Percentiles rank a stretch among this genome's conserved stretches.
Evolutionary conservation across 2,113 vertebrate genomes (phyloP).

Genomic region (Cyanistes caeruleus): DNA sequence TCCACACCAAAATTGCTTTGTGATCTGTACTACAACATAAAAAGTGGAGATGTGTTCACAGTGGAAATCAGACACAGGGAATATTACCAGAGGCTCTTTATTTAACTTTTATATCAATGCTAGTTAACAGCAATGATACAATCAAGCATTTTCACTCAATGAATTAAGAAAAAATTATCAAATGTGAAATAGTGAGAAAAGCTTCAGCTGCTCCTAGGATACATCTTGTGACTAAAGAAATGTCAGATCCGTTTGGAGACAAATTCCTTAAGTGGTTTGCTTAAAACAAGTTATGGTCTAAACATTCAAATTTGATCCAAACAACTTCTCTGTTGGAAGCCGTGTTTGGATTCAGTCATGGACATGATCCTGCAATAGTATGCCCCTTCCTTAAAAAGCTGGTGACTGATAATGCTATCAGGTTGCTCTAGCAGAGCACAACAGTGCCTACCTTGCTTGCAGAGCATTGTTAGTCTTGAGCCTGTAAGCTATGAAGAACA

Average conservation of each 20-base stretch:
- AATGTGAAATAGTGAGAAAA: background rate
- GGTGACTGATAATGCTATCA: accelerated
- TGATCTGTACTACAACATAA: background rate
- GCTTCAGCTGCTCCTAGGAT: background rate
- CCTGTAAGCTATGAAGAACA: background rate
- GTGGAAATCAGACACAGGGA: background rate
- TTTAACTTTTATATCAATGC: background rate
- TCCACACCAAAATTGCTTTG: background rate
- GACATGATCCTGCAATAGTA: accelerated
- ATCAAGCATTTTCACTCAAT: accelerated
- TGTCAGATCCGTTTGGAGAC: background rate
- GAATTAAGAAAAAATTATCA: background rate
- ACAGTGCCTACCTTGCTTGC: background rate
- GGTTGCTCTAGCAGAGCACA: accelerated
- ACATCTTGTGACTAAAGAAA: background rate
- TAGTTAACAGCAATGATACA: background rate
- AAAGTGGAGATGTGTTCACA: background rate
- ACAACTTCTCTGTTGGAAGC: background rate
- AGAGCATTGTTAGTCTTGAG: background rate
- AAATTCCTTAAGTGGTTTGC: background rate
- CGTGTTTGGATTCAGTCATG: background rate
- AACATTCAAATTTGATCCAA: background rate
- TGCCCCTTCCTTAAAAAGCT: background rate
- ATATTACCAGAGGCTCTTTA: background rate
- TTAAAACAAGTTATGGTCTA: background rate